phyloP scores from a whole-genome alignment of 2,113 vertebrate species.

The Rhinogobius similis region DNA sequence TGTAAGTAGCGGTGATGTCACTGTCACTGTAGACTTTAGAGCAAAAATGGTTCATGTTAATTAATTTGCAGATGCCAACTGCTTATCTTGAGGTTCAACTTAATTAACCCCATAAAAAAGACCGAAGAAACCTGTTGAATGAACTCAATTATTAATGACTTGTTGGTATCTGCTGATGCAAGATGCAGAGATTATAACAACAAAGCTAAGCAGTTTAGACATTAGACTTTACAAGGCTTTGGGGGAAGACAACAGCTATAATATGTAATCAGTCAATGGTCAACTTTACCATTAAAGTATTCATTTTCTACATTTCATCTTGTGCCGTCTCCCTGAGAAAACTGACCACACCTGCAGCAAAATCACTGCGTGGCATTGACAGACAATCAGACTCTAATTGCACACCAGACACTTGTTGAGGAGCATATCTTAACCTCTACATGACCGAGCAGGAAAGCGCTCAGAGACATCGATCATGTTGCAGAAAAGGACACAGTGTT shows the following conservation, averaged over 20 bases:
- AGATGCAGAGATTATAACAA: neutral
- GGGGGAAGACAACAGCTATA: neutral
- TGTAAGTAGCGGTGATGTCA: neutral
- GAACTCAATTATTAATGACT: neutral
- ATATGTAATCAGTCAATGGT: neutral
- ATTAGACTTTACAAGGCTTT: neutral
- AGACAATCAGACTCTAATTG: neutral
- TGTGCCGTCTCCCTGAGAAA: neutral
- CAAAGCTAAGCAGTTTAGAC: neutral
- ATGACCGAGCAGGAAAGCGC: neutral
- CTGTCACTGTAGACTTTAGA: neutral
- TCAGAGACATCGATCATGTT: neutral
- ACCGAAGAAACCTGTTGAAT: neutral
- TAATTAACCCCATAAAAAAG: neutral
- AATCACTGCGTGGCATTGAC: neutral
- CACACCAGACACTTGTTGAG: neutral
- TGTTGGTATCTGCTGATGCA: neutral
- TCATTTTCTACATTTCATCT: neutral
- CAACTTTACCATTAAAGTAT: neutral
- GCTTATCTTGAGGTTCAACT: neutral
- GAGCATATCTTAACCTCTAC: neutral
- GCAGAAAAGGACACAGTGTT: neutral
- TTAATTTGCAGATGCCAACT: neutral
- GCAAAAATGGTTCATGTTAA: too few species aligned
- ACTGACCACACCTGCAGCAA: conserved; percentile 2